A percentile compares a stretch with the other conserved stretches of the same genome.
Conservation (phyloP, 2,797 vertebrate genomes). For the Xiphophorus birchmanni region DNA sequence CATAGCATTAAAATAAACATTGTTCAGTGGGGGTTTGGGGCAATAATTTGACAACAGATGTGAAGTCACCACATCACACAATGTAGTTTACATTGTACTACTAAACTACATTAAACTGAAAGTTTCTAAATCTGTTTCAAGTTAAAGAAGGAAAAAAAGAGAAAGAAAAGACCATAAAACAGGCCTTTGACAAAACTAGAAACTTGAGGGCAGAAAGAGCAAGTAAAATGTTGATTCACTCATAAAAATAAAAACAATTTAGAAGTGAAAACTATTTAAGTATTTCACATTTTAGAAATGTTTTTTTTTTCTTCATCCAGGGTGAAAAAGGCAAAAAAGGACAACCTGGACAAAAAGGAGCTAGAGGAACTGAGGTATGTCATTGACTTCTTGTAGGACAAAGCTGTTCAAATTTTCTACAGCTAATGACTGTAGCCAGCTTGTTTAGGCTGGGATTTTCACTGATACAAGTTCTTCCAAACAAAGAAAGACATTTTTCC, state of each 20-base stretch:
- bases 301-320: conserved; percentile 32
- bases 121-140: not conserved
- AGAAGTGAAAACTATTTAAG: not conserved
- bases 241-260: not conserved
- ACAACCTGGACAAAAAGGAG: conserved; percentile 81
- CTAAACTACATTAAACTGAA: not conserved
- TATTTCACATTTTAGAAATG: not conserved
- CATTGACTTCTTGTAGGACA: not conserved
- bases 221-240: not conserved
- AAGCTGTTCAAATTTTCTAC: not conserved
- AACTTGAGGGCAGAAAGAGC: not conserved
- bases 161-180: not conserved
- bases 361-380: conserved; percentile 75
- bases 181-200: conserved; percentile 4
- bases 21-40: not conserved
- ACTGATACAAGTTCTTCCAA: not conserved
- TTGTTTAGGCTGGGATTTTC: not conserved
- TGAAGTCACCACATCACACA: not conserved
- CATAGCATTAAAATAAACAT: not conserved
- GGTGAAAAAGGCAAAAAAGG: conserved; percentile 91
- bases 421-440: not conserved
- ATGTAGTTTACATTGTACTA: not conserved
- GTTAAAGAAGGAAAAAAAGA: not conserved
- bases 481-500: not conserved
- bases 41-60: not conserved